Conservation (phyloP, 1,140 invertebrate species). For the Melitaea cinxia region DNA sequence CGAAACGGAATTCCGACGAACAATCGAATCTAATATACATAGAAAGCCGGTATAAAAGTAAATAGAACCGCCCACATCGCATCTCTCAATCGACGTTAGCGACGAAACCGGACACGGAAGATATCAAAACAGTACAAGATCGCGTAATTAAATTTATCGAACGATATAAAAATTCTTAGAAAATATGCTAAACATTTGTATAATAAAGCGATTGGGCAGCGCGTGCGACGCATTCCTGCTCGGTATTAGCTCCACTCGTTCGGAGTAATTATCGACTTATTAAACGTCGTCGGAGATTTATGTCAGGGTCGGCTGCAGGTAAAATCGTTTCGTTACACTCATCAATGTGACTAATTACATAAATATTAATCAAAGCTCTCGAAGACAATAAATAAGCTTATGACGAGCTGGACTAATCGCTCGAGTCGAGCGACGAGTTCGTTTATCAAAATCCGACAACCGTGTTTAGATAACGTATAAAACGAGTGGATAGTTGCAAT, state of each 20-base stretch:
- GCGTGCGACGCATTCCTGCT: constrained; percentile 59
- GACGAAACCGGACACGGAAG: constrained; percentile 60
- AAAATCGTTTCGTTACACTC: constrained; percentile 49
- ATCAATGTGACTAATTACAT: constrained; percentile 41
- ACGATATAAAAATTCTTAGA: constrained; percentile 55
- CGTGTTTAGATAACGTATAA: constrained; percentile 16
- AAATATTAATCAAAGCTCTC: constrained; percentile 33
- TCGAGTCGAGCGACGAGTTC: constrained; percentile 3
- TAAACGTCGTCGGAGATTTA: constrained; percentile 60
- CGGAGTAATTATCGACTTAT: constrained; percentile 67
- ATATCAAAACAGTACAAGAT: constrained; percentile 58
- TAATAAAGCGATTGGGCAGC: constrained; percentile 66
- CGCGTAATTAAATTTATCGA: constrained; percentile 67
- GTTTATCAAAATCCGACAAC: not conserved
- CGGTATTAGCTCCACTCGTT: constrained; percentile 45
- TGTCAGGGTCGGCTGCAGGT: constrained; percentile 53
- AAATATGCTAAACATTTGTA: constrained; percentile 65
- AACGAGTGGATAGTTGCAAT: constrained; percentile 24
- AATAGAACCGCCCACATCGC: constrained; percentile 56
- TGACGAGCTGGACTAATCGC: not conserved
- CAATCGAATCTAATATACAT: constrained; percentile 41
- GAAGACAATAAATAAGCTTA: constrained; percentile 31
- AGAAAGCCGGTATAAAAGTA: constrained; percentile 47
- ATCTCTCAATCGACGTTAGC: constrained; percentile 51
- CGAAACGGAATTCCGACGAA: constrained; percentile 36